Evolutionary conservation across 2,888 invertebrate species (phyloP).

Genomic region (Drosophila prostipennis): DNA sequence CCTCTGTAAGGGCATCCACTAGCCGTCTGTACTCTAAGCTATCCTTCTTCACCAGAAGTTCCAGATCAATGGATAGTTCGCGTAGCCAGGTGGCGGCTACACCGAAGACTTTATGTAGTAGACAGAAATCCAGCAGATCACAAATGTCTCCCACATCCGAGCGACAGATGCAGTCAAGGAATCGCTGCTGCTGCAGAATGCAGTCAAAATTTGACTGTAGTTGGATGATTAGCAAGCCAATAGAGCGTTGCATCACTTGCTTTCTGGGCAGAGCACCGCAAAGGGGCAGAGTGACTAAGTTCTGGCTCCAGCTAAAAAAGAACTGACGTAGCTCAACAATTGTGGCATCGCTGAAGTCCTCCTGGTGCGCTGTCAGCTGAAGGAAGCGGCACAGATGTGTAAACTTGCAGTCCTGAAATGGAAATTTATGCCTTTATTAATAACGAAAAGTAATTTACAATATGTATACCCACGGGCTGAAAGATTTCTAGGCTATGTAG

Average conservation of each 20-base stretch:
- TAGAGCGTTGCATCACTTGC: slow-evolving; percentile 85
- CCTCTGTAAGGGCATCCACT: slow-evolving; percentile 84
- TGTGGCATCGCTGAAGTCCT: slow-evolving; percentile 85
- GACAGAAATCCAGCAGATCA: slow-evolving; percentile 84
- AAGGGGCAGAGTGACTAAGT: slow-evolving; percentile 78
- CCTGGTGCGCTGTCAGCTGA: slow-evolving; percentile 84
- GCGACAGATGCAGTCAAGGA: slow-evolving; percentile 86
- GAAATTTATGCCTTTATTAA: neutral
- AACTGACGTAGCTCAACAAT: slow-evolving; percentile 83
- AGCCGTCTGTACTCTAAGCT: slow-evolving; percentile 85
- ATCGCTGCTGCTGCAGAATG: slow-evolving; percentile 87
- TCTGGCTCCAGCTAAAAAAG: slow-evolving; percentile 80
- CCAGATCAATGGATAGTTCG: slow-evolving; percentile 70
- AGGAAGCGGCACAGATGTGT: slow-evolving; percentile 87
- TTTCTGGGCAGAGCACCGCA: slow-evolving; percentile 84
- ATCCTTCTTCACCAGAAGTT: slow-evolving; percentile 72
- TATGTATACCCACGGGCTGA: slow-evolving; percentile 86
- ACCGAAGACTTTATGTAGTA: slow-evolving; percentile 85
- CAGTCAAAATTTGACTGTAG: slow-evolving; percentile 87
- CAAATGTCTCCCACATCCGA: slow-evolving; percentile 86
- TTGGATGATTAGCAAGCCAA: slow-evolving; percentile 87
- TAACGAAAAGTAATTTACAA: too few relatives aligned
- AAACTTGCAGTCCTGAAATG: slow-evolving; percentile 87
- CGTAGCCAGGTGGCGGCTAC: slow-evolving; percentile 84
- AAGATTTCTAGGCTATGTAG: slow-evolving; percentile 89